These are phyloP conservation scores for Phalanger gymnotis DNA, from an alignment of 2,797 vertebrate genomes.

Conservation along the genomic window DNA sequence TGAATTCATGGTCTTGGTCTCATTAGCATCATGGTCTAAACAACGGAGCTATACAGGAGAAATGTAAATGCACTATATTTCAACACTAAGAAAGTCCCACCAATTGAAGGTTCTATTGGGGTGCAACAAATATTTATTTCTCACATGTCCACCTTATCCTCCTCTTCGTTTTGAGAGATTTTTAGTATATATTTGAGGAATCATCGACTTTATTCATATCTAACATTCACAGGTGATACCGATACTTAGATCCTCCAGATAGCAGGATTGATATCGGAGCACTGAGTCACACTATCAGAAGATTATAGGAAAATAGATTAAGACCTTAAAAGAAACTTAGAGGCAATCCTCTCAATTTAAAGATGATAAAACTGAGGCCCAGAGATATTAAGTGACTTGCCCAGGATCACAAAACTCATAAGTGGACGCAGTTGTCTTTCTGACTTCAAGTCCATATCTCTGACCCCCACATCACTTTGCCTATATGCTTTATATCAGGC, in stretches of 20 bases:
- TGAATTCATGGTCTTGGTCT: neutral
- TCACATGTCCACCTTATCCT: neutral
- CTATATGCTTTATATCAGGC: neutral
- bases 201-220: neutral
- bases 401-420: neutral
- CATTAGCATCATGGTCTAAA: neutral
- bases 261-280: neutral
- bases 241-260: neutral
- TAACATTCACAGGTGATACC: neutral
- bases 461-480: neutral
- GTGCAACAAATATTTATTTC: neutral
- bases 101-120: neutral
- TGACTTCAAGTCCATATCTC: neutral
- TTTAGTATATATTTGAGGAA: neutral
- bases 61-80: neutral
- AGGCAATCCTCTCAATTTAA: neutral
- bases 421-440: neutral
- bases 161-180: neutral
- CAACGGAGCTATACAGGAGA: neutral
- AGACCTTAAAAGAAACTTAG: neutral
- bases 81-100: neutral
- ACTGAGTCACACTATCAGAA: neutral
- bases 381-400: neutral
- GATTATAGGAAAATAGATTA: too few species aligned
- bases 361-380: neutral